Evolutionary conservation across 2,888 invertebrate genomes (phyloP), one percentile per base, ranked within the genome.

Genomic region (Actias luna): DNA sequence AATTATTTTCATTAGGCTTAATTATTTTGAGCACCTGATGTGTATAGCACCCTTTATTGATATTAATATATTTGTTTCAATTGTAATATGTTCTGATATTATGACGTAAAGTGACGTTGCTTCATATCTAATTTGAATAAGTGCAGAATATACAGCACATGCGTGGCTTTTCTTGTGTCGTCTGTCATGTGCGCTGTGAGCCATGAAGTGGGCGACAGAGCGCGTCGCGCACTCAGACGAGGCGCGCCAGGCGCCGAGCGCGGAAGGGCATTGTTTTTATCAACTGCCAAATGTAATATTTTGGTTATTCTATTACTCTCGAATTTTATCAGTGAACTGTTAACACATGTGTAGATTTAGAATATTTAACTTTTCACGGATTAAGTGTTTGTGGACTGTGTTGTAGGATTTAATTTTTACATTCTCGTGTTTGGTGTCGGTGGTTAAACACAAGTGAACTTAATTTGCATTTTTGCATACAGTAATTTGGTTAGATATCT

Each of bases 101-200:
- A 46, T 59, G 27, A 39, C 39, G 59, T 59, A 27, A 29, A 42
- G 36, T 72, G 76, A 75, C 79, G 81, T 79, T 27, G 31, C 64
- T 69, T 76, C 75, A 78, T 79, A 82, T 83, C 79, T 80, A 74
- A 75, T 79, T 75, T 60, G 83, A 85, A 85, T 87, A 89, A 86
- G 71, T 83, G 81, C 75, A 80, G 82, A 80, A 82, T 82, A 83
- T 78, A 76, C 77, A 77, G 88, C 89, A 84, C 90, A 89, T 91
- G 90, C 90, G 90, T 87, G 79, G 84, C 84, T 82, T 29, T 80
- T 76, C 82, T 80, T 79, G 83, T 83, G 76, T 78, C 74, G 76
- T 76, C 74, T 77, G 77, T 74, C 74, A 74, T 74, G 74, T 63
- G 72, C 66, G n/a, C 18, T 42, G 42, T 42, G 42, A 42, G 73